Conservation (phyloP, 2,113 vertebrate species). For the Neoarius graeffei region DNA sequence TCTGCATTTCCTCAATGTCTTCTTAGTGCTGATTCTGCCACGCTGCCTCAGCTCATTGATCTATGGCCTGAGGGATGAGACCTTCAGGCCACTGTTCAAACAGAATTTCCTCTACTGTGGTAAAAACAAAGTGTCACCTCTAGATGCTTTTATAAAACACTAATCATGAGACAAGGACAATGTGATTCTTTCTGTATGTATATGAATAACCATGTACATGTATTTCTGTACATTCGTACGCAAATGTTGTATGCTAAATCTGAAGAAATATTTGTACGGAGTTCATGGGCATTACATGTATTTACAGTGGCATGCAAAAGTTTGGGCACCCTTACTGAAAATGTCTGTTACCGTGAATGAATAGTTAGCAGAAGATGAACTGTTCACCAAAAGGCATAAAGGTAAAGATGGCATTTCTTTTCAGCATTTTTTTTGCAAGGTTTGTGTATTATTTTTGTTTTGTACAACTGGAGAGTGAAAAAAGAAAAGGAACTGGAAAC, state of each 20-base stretch:
- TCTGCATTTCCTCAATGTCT: conserved; percentile 38
- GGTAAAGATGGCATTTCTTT: no score
- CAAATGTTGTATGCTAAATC: background rate
- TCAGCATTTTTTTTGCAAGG: no score
- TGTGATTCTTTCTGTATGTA: background rate
- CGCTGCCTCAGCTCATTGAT: conserved; percentile 48
- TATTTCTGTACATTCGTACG: background rate
- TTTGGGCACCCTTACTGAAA: no score
- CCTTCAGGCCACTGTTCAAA: conserved; percentile 41
- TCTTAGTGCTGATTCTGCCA: conserved; percentile 40
- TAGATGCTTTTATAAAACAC: background rate
- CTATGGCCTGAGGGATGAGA: conserved; percentile 48
- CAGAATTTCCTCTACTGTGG: conserved; percentile 27
- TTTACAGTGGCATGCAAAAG: background rate
- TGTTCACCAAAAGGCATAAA: no score
- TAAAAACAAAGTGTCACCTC: background rate
- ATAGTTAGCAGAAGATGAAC: no score
- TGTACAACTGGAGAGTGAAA: no score
- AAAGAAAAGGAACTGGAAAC: no score
- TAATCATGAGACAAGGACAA: background rate
- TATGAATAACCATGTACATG: background rate
- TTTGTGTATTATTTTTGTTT: no score
- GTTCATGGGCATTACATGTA: background rate
- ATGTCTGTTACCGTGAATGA: no score
- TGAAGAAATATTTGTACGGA: background rate